phyloP scores from a whole-genome alignment of 2,888 invertebrate genomes.

The Anthrax anthrax region DNA sequence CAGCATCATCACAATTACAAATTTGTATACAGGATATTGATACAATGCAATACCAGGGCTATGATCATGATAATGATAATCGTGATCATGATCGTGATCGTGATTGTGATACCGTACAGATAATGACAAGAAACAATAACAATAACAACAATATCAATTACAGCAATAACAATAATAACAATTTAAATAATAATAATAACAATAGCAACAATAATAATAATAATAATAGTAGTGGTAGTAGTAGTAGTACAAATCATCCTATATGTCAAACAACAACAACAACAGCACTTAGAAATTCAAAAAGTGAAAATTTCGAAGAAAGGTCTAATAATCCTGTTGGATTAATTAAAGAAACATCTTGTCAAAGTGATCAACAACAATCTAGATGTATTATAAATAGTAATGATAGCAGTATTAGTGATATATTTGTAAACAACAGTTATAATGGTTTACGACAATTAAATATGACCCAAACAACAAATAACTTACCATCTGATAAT shows the following conservation, averaged over 20 bases:
- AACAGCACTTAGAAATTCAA: constrained; percentile 17
- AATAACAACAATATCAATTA: constrained; percentile 3
- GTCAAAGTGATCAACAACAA: constrained; percentile 33
- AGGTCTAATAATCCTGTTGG: too few relatives aligned
- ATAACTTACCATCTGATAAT: too few relatives aligned
- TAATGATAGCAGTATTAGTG: constrained; percentile 31
- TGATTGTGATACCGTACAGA: constrained; percentile 4
- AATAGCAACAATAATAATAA: constrained; percentile 4
- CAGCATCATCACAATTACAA: constrained; percentile 44
- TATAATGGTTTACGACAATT: too few relatives aligned
- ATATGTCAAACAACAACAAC: constrained; percentile 6
- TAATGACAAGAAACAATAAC: constrained; percentile 3
- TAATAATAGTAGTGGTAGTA: too few relatives aligned
- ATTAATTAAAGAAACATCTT: constrained; percentile 8
- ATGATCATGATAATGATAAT: too few relatives aligned
- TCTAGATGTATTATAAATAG: constrained; percentile 29
- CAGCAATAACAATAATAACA: constrained; percentile 2
- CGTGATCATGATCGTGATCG: constrained; percentile 1
- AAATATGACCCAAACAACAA: too few relatives aligned
- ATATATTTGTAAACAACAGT: constrained; percentile 31
- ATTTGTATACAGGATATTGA: constrained; percentile 3
- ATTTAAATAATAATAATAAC: constrained; percentile 4
- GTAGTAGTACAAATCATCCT: too few relatives aligned
- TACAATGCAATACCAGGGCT: too few relatives aligned
- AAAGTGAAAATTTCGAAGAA: constrained; percentile 24